Base-by-base conservation (phyloP, 2,113 vertebrate genomes). In the Daubentonia madagascariensis region DNA sequence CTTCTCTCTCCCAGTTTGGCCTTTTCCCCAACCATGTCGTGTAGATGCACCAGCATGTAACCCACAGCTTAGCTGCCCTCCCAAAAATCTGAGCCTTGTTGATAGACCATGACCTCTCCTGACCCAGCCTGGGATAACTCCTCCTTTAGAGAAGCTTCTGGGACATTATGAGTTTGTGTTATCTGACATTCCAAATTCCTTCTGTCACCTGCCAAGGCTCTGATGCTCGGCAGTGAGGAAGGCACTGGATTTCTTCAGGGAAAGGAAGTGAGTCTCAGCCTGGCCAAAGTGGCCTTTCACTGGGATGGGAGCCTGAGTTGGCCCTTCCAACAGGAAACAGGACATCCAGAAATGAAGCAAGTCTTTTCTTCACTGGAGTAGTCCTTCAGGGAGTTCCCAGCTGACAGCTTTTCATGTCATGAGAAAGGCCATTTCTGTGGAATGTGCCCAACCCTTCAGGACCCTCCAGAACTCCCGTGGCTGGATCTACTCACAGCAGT, bases 381-480 rank as follows among this genome's bases (percentile, higher is more conserved):
- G 48, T 94, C 89, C 97, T 84, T 18, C 11, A 4, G 91, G 96
- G 91, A 89, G 72, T 93, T 79, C 52, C 35, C n/a, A 28, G 50
- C 17, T 78, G 75, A 80, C 16, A 76, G 54, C 8, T 18, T 8
- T 91, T n/a, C 20, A 23, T 61, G 91, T 97, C 96, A 73, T 96
- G 96, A 94, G 96, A 97, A 96, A 97, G 85, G 89, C 68, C 61
- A 22, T 20, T 91, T 85, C 87, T 83, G 57, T 90, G 97, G 93
- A 96, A 96, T 92, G 93, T 89, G 68, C 40, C 84, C 50, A 67
- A 17, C 91, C 59, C 73, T 81, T 13, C 17, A 73, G 80, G 25
- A 8, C 81, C 68, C 45, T 72, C 35, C 63, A 59, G 79, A 83
- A 67, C n/a, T 79, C 72, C 84, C 45, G 59, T 81, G 45, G 45